Conservation (phyloP, 2,888 invertebrate species). For the Xiphydria camelus region DNA sequence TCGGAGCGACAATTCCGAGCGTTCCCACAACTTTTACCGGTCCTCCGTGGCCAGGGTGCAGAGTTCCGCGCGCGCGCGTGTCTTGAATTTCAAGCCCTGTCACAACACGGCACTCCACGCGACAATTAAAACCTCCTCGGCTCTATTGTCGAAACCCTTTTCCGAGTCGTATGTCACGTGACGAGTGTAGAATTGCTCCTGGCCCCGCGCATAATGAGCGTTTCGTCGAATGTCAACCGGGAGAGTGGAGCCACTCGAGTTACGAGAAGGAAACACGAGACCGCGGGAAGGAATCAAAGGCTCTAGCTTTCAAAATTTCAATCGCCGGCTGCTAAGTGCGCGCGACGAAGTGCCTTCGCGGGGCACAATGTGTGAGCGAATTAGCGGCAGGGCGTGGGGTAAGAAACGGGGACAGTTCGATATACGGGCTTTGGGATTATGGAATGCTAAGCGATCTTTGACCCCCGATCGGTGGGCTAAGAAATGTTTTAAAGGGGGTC, state of each 20-base stretch:
- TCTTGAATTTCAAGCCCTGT: constrained; percentile 28
- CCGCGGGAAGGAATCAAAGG: not conserved
- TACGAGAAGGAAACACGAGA: constrained; percentile 35
- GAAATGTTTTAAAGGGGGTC: too few species aligned
- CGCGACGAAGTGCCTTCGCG: too few species aligned
- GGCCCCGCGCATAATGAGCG: constrained; percentile 25
- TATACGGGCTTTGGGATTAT: too few species aligned
- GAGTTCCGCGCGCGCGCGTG: not conserved
- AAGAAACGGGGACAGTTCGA: too few species aligned
- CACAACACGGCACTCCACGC: constrained; percentile 28
- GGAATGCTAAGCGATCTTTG: too few species aligned
- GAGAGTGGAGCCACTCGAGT: constrained; percentile 28
- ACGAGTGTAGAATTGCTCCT: constrained; percentile 32
- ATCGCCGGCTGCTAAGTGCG: too few species aligned
- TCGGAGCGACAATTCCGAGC: too few species aligned
- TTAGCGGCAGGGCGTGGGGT: too few species aligned
- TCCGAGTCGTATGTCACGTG: constrained; percentile 18
- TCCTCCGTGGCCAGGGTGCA: too few species aligned
- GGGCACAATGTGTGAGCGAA: too few species aligned
- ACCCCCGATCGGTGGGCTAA: too few species aligned
- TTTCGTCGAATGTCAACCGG: constrained; percentile 36
- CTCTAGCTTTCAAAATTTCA: constrained; percentile 1
- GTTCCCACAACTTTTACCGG: too few species aligned
- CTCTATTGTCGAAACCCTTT: constrained; percentile 14
- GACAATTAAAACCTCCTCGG: constrained; percentile 24